Evolutionary conservation across 2,888 invertebrate genomes (phyloP).

Genomic region (Neuroscelio doddi): DNA sequence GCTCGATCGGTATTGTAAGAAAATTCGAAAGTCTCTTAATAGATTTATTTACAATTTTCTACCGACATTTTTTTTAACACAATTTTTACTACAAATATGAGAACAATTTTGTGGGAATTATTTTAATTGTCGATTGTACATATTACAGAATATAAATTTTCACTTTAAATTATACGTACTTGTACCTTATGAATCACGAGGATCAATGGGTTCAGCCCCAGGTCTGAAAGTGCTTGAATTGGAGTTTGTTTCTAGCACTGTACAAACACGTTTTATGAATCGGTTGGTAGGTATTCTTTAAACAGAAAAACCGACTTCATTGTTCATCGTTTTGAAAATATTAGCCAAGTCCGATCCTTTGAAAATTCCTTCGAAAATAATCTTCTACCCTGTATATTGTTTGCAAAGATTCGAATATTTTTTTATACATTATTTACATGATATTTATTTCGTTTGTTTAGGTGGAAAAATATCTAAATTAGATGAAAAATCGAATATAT

Average conservation of each 20-base stretch:
- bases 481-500: too few species aligned
- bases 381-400: not conserved
- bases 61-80: too few species aligned
- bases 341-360: not conserved
- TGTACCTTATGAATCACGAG: not conserved
- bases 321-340: slow-evolving; percentile 1
- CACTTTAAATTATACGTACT: too few species aligned
- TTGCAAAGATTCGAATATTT: not conserved
- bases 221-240: slow-evolving; percentile 51
- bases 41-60: too few species aligned
- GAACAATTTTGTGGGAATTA: too few species aligned
- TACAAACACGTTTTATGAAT: slow-evolving; percentile 46
- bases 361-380: not conserved
- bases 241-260: slow-evolving; percentile 23
- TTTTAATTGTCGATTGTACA: too few species aligned
- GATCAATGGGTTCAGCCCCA: slow-evolving; percentile 52
- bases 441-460: too few species aligned
- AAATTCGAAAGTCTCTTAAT: too few species aligned
- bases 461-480: too few species aligned
- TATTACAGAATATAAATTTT: too few species aligned
- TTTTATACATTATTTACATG: not conserved
- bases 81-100: too few species aligned
- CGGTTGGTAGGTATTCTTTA: slow-evolving; percentile 1
- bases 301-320: not conserved
- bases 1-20: too few species aligned